Percentiles rank a stretch among this genome's conserved stretches.
Evolutionary conservation across 30 jellyfish, hydroid and myxozoan genomes (phyloP).

Genomic region (Aurelia aurita): DNA sequence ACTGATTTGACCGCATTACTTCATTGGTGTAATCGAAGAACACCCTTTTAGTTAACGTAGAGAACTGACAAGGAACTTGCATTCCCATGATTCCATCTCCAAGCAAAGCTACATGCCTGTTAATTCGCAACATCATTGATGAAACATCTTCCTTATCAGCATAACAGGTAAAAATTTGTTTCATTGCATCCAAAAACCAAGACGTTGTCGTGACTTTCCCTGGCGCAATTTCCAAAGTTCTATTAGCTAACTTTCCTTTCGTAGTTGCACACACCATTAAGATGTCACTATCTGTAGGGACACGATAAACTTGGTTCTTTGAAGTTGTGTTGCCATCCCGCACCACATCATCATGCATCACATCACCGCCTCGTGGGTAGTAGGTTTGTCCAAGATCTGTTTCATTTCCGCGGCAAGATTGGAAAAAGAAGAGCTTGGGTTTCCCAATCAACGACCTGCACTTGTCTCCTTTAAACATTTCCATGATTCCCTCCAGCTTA

Average conservation of each 20-base stretch:
- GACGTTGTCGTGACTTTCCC: constrained; percentile 17
- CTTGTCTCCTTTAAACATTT: constrained; percentile 43
- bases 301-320: constrained; percentile 1
- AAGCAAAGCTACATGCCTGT: constrained; percentile 31
- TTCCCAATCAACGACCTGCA: constrained; percentile 56
- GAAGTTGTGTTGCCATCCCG: not conserved
- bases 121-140: constrained; percentile 64
- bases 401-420: constrained; percentile 73
- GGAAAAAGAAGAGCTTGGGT: constrained; percentile 67
- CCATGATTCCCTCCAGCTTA: constrained; percentile 19
- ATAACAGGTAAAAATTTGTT: constrained; percentile 24
- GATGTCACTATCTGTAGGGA: constrained; percentile 73
- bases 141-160: constrained; percentile 59
- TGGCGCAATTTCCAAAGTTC: not conserved
- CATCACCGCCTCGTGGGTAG: constrained; percentile 32
- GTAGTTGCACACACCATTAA: constrained; percentile 58
- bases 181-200: constrained; percentile 67
- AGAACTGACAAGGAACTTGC: constrained; percentile 62
- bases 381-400: constrained; percentile 39
- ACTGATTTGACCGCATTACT: too few relatives aligned
- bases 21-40: not conserved
- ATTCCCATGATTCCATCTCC: constrained; percentile 12
- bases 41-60: constrained; percentile 45
- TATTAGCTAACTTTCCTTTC: constrained; percentile 52
- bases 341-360: not conserved